These are phyloP conservation scores for Galerucella pusilla DNA, from an alignment of 2,888 invertebrate species.

Conservation along the genomic window DNA sequence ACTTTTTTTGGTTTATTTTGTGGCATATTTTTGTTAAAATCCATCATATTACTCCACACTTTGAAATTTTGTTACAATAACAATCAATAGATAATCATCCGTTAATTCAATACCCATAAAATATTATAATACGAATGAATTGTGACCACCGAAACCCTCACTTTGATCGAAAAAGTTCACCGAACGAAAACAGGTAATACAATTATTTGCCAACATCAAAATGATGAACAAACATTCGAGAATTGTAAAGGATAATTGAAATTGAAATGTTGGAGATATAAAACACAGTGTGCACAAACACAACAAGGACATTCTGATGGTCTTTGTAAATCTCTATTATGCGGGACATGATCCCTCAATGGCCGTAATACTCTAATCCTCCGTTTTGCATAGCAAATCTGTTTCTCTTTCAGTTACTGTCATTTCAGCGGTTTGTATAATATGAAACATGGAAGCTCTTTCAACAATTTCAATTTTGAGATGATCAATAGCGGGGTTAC, in stretches of 20 bases:
- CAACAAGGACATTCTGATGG: conserved; percentile 48
- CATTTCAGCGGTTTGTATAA: conserved; percentile 56
- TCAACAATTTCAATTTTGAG: conserved; percentile 59
- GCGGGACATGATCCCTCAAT: conserved; percentile 53
- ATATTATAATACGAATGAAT: conserved; percentile 1
- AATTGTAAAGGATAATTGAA: conserved; percentile 47
- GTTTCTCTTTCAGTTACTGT: conserved; percentile 58
- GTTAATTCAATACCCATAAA: neutral
- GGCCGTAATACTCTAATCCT: conserved; percentile 48
- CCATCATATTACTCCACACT: no score
- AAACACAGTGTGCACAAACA: conserved; percentile 57
- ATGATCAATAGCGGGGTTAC: conserved; percentile 35
- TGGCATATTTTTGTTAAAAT: no score
- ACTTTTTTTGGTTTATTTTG: no score
- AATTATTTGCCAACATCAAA: conserved; percentile 41
- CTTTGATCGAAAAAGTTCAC: conserved; percentile 33
- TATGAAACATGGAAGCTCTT: conserved; percentile 41
- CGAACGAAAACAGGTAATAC: conserved; percentile 31
- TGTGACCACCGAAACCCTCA: conserved; percentile 18
- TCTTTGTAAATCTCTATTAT: conserved; percentile 53
- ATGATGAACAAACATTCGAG: conserved; percentile 41
- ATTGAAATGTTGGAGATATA: conserved; percentile 51
- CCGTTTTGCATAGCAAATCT: conserved; percentile 58
- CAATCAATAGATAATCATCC: neutral
- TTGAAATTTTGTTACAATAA: no score